Conservation (phyloP, 2,888 invertebrate genomes). For the Trichogramma dendrolimi region DNA sequence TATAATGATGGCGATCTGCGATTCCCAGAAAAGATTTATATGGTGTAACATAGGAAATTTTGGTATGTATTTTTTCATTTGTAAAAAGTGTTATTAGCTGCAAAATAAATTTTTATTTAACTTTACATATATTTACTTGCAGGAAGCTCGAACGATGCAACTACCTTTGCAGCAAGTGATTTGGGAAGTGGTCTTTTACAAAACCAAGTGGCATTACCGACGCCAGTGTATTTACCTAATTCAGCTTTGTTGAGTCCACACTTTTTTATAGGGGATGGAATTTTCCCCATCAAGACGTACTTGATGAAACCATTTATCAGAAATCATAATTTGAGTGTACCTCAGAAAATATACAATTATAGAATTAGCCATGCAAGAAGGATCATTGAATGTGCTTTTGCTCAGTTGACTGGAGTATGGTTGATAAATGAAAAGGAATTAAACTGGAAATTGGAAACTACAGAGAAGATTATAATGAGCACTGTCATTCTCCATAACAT, state of each 20-base stretch:
- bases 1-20: background rate
- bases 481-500: background rate
- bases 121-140: no score
- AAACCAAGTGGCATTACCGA: background rate
- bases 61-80: background rate
- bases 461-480: background rate
- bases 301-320: background rate
- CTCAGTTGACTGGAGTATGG: background rate
- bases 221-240: background rate
- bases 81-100: no score
- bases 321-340: background rate
- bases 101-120: no score
- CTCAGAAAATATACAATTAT: no score
- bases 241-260: rapidly evolving
- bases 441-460: background rate
- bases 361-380: no score
- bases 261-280: no score
- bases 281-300: background rate
- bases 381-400: no score
- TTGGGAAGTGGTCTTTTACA: background rate
- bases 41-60: background rate
- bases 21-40: no score
- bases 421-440: background rate
- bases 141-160: background rate
- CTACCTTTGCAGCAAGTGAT: background rate